These are phyloP conservation scores for Heliconius congener DNA, from an alignment of 1,140 invertebrate species.

Conservation along the genomic window DNA sequence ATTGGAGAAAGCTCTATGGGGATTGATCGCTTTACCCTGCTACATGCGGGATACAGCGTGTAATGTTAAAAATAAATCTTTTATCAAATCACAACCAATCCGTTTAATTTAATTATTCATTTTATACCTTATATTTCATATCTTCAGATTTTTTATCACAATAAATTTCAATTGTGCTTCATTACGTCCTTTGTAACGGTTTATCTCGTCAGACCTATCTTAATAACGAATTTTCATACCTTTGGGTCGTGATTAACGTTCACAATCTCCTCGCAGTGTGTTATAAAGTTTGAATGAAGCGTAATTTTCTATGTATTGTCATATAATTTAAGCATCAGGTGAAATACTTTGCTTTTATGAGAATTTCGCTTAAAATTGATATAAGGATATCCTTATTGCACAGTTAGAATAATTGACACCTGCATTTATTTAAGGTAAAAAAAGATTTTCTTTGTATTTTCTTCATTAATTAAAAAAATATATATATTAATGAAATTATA, in stretches of 20 bases:
- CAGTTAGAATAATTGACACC: too few species aligned
- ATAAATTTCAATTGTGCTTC: slow-evolving; percentile 14
- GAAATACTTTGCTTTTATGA: not conserved
- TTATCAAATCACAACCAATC: not conserved
- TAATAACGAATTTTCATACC: slow-evolving; percentile 18
- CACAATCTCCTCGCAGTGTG: slow-evolving; percentile 9
- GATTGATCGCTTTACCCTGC: too few species aligned
- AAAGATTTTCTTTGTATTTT: too few species aligned
- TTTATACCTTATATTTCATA: not conserved
- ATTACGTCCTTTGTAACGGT: slow-evolving; percentile 12
- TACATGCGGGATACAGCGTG: too few species aligned
- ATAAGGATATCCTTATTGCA: not conserved
- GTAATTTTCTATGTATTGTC: slow-evolving; percentile 10
- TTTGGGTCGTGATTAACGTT: slow-evolving; percentile 15
- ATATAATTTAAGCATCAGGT: not conserved
- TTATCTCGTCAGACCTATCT: slow-evolving; percentile 16
- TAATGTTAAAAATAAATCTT: not conserved
- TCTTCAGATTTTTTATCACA: slow-evolving; percentile 3
- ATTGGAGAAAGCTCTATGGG: too few species aligned
- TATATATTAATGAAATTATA: too few species aligned
- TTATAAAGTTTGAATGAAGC: slow-evolving; percentile 9
- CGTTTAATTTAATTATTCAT: not conserved
- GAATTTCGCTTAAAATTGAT: not conserved
- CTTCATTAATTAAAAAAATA: too few species aligned
- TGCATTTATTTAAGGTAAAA: too few species aligned